phyloP scores from a whole-genome alignment of 2,797 vertebrate species.

The Harpagifer antarcticus region DNA sequence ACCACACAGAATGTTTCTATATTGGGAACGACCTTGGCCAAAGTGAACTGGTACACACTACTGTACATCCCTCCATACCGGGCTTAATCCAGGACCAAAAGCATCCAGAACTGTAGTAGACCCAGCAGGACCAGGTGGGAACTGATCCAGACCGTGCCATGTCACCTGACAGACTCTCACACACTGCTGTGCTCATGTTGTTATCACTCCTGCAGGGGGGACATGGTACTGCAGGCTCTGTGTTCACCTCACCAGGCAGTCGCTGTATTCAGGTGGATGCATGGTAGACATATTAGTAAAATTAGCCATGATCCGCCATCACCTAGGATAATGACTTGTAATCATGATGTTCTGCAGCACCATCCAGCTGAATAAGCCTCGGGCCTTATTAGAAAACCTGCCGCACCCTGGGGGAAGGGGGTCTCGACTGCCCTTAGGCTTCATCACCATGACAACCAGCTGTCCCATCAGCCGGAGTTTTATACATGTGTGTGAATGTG shows the following conservation, averaged over 20 bases:
- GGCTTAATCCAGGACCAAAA: constrained; percentile 82
- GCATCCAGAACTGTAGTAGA: constrained; percentile 74
- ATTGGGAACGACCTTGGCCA: constrained; percentile 73
- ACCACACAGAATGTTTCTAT: constrained; percentile 66
- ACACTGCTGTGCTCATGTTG: constrained; percentile 80
- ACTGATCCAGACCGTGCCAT: constrained; percentile 74
- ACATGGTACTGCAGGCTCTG: constrained; percentile 68
- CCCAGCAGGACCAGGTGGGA: constrained; percentile 73
- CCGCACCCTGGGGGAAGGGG: constrained; percentile 66
- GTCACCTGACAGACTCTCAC: constrained; percentile 73
- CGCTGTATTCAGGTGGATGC: constrained; percentile 74
- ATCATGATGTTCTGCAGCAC: constrained; percentile 56
- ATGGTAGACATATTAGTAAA: constrained; percentile 49
- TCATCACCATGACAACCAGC: constrained; percentile 82
- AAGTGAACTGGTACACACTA: constrained; percentile 72
- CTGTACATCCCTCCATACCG: constrained; percentile 75
- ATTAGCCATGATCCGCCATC: constrained; percentile 57
- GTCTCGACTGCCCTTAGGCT: constrained; percentile 73
- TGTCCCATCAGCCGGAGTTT: constrained; percentile 82
- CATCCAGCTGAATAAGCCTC: constrained; percentile 75
- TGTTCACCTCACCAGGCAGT: constrained; percentile 74
- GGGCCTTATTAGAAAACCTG: constrained; percentile 85
- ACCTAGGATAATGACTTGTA: constrained; percentile 59
- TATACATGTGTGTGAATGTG: constrained; percentile 85
- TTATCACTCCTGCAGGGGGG: constrained; percentile 67